phyloP scores from a whole-genome alignment of 2,888 invertebrate species.

The Rugalucina vietnamica region DNA sequence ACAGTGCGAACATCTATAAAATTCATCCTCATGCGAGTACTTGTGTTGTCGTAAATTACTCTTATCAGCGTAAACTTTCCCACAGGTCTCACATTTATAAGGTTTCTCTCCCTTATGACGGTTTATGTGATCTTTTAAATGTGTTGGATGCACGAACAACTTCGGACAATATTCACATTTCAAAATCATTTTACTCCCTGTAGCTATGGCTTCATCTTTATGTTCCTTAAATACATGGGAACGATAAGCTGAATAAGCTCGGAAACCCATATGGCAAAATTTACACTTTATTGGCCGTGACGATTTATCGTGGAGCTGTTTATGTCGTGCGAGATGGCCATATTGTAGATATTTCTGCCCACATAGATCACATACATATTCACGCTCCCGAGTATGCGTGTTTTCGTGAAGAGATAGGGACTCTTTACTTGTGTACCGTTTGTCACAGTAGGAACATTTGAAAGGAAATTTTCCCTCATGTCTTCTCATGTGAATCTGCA shows the following conservation, averaged over 20 bases:
- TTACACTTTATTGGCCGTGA: background rate
- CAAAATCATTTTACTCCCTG: background rate
- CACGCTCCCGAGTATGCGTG: background rate
- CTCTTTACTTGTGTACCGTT: background rate
- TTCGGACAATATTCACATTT: background rate
- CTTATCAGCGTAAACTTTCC: background rate
- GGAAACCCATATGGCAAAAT: background rate
- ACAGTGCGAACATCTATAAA: background rate
- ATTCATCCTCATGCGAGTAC: background rate
- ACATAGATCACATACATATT: background rate
- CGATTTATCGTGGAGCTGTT: background rate
- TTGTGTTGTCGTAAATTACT: slow-evolving; percentile 1
- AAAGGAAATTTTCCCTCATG: background rate
- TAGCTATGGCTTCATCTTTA: background rate
- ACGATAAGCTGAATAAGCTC: background rate
- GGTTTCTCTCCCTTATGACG: background rate
- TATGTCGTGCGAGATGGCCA: background rate
- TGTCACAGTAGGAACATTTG: slow-evolving; percentile 5
- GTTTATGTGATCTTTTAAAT: background rate
- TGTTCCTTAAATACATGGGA: background rate
- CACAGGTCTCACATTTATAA: background rate
- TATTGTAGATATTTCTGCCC: slow-evolving; percentile 5
- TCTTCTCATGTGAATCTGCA: background rate
- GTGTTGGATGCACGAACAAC: background rate
- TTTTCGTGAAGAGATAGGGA: background rate